These are phyloP conservation scores for Cygnus atratus DNA, from an alignment of 2,113 vertebrate genomes.

Conservation along the genomic window DNA sequence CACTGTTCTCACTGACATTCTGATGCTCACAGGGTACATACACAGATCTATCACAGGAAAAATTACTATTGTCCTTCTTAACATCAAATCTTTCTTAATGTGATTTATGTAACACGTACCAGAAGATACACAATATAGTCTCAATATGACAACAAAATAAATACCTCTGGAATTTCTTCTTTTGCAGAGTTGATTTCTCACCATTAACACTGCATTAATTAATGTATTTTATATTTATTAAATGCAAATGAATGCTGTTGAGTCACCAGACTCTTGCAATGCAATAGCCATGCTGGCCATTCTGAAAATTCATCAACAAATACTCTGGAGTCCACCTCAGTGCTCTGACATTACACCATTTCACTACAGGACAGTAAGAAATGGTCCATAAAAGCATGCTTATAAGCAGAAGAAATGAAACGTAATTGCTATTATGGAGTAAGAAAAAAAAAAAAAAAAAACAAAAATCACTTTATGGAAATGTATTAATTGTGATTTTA, in stretches of 20 bases:
- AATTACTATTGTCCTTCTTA: not conserved
- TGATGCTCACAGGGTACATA: not conserved
- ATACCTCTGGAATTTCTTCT: not conserved
- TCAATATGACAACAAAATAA: not conserved
- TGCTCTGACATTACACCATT: not conserved
- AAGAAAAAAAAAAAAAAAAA: not conserved
- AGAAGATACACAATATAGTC: not conserved
- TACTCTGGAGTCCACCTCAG: not conserved
- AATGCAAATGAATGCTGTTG: not conserved
- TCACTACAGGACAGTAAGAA: not conserved
- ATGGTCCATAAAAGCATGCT: not conserved
- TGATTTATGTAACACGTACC: not conserved
- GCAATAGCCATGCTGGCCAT: not conserved
- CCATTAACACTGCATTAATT: not conserved
- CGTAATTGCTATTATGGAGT: not conserved
- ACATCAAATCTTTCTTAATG: not conserved
- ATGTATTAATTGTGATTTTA: not conserved
- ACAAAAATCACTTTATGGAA: not conserved
- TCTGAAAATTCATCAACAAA: not conserved
- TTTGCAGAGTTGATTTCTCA: not conserved
- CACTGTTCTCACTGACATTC: not conserved
- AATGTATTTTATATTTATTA: not conserved
- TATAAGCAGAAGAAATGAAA: not conserved
- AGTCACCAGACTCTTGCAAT: not conserved
- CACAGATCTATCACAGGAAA: not conserved